Evolutionary conservation across 2,113 vertebrate species (phyloP).

Genomic region (Tautogolabrus adspersus): DNA sequence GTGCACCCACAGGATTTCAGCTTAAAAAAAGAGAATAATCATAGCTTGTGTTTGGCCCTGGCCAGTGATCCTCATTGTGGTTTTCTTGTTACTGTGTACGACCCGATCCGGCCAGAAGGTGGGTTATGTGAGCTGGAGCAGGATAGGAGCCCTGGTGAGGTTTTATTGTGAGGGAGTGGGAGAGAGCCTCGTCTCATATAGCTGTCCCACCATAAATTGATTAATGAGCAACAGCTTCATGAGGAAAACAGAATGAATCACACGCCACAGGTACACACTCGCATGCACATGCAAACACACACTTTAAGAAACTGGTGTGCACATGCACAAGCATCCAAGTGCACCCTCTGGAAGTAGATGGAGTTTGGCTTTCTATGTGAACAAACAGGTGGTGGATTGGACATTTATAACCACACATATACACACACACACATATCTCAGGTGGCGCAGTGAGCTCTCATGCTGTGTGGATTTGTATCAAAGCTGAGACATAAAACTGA

Average conservation of each 20-base stretch:
- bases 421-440: conserved; percentile 50
- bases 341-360: conserved; percentile 46
- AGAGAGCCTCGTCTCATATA: conserved; percentile 36
- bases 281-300: background rate
- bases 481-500: conserved; percentile 79
- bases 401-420: conserved; percentile 21
- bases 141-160: conserved; percentile 36
- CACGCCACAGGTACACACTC: conserved; percentile 34
- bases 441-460: conserved; percentile 72
- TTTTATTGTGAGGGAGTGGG: conserved; percentile 47
- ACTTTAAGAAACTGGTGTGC: background rate
- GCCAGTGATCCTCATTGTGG: conserved; percentile 27
- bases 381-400: conserved; percentile 76
- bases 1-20: conserved; percentile 13
- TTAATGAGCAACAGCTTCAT: conserved; percentile 76
- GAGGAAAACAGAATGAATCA: conserved; percentile 61
- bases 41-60: conserved; percentile 31
- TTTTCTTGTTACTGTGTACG: conserved; percentile 50
- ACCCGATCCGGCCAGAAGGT: conserved; percentile 63
- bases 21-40: conserved; percentile 31
- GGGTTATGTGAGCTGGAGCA: conserved; percentile 65
- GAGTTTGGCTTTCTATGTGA: conserved; percentile 61
- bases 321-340: conserved; percentile 9
- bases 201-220: conserved; percentile 64
- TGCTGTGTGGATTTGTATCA: conserved; percentile 76